These are phyloP conservation scores for Tyto alba DNA, from an alignment of 2,113 vertebrate species.

Conservation along the genomic window DNA sequence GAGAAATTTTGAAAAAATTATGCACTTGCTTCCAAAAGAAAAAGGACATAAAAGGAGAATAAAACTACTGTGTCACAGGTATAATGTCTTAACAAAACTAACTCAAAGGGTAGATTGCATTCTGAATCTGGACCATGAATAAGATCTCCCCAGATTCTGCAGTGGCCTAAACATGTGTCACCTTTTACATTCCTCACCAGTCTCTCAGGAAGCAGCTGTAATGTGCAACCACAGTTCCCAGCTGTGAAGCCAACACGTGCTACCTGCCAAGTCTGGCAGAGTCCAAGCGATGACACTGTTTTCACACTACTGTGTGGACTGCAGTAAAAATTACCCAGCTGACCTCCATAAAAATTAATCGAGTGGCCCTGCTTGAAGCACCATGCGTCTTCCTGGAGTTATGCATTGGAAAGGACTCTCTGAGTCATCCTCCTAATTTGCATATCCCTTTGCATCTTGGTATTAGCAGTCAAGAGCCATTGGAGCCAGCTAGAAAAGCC, in stretches of 20 bases:
- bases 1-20: not conserved
- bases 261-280: not conserved
- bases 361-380: not conserved
- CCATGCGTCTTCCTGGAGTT: not conserved
- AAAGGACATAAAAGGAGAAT: not conserved
- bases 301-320: not conserved
- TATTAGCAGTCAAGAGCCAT: not conserved
- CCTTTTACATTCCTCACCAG: not conserved
- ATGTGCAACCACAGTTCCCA: not conserved
- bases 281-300: not conserved
- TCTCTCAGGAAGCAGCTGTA: not conserved
- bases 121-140: not conserved
- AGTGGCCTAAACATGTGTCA: not conserved
- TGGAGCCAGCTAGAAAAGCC: not conserved
- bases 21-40: not conserved
- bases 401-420: not conserved
- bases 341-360: not conserved
- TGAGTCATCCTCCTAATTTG: constrained; percentile 14
- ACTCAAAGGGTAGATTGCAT: not conserved
- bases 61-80: not conserved
- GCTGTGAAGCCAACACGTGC: not conserved
- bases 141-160: not conserved
- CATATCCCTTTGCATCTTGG: constrained; percentile 29
- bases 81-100: not conserved
- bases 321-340: not conserved